Conservation (phyloP, 2,888 invertebrate species). For the Tinea semifulvella region DNA sequence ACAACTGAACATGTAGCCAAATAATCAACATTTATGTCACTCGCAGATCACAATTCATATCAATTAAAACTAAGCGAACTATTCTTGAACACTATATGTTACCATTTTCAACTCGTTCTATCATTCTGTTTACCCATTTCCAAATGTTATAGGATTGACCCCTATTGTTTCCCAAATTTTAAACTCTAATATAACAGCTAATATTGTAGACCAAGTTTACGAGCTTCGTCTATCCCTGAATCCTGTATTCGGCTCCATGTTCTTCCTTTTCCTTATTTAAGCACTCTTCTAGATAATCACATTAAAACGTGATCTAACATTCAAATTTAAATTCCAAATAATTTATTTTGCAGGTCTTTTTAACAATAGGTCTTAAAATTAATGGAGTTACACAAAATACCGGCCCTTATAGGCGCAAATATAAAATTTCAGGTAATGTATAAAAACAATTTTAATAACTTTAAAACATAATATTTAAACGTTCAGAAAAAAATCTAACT, state of each 20-base stretch:
- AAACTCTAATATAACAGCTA: neutral
- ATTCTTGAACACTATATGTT: too few species aligned
- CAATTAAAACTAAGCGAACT: neutral
- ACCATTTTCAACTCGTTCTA: too few species aligned
- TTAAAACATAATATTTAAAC: too few species aligned
- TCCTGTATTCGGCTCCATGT: neutral
- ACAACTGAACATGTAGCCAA: neutral
- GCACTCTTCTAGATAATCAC: neutral
- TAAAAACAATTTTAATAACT: too few species aligned
- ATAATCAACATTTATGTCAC: neutral
- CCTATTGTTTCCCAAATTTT: neutral
- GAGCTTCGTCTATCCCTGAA: neutral
- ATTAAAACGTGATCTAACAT: too few species aligned
- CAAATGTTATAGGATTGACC: neutral
- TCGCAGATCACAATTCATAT: conserved; percentile 2
- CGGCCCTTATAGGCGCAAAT: too few species aligned
- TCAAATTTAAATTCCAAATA: too few species aligned
- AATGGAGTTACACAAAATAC: too few species aligned
- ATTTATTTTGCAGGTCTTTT: too few species aligned
- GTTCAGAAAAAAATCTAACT: too few species aligned
- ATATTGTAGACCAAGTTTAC: neutral
- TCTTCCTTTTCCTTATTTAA: neutral
- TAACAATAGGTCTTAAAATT: too few species aligned
- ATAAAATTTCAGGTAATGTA: too few species aligned
- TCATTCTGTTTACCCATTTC: neutral